Base-by-base conservation (phyloP, 2,888 invertebrate genomes). In the Ophion slaviceki region DNA sequence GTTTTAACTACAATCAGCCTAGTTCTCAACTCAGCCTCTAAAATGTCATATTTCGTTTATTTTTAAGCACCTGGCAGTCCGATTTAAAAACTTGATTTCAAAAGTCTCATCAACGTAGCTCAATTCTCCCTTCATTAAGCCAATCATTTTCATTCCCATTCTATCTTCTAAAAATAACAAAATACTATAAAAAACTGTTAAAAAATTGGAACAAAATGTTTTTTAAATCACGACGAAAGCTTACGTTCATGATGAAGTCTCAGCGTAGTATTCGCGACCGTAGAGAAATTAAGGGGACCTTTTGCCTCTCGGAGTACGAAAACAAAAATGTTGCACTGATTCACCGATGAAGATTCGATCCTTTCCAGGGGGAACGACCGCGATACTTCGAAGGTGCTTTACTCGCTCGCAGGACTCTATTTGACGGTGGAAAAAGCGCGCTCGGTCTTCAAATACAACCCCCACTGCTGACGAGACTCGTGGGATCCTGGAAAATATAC, bases 361-460 rank as follows among this genome's bases (percentile, higher is more conserved):
- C 10, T 77, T 77, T 24, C 36, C 24, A 20, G 72, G 24, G 17
- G 6, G 10, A 40, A 20, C 70, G 47, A 80, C 57, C 36, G 40
- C 70, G 81, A 78, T 71, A 64, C 77, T 67, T 47, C 80, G 86
- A 82, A 79, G 20, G 20, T 11, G 66, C 24, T 47, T 40, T 24
- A 24, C 36, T 82, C 83, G 80, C 86, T 86, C 62, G 80, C 85
- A 81, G 84, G 89, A 86, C 88, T 87, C 85, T 88, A 87, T 91
- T 89, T 91, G 91, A 89, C 84, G 89, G 88, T 74, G 14, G 85
- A 90, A 90, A 90, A 86, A 71, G 90, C 89, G 90, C 88, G 90
- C 71, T 88, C 77, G 82, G 88, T 89, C 91, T 91, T 92, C 89
- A 92, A 92, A 91, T 92, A 92, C 89, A 85, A 88, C 87, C 90